Base-by-base conservation (phyloP, 2,888 invertebrate genomes). In the Mamestra brassicae region DNA sequence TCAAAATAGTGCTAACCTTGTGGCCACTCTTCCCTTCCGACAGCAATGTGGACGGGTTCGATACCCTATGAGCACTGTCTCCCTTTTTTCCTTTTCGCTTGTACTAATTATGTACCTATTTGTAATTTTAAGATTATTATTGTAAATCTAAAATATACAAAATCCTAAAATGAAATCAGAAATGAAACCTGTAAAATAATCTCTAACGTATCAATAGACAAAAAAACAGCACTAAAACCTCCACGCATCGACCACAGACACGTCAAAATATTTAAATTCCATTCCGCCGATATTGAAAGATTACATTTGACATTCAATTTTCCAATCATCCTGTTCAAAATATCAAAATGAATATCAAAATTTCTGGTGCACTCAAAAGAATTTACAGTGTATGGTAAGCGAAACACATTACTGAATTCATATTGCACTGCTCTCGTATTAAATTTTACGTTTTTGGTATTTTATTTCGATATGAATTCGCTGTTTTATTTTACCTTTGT, bases 271-370 rank as follows among this genome's bases (percentile, higher is more conserved):
- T 70, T 45, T 13, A 81, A 83, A 76, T 64, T 67, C n/a, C 4
- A 71, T 55, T 85, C 36, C 8, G 6, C 42, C 63, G 13, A 52
- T 60, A 38, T 54, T 76, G 85, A 81, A 70, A 55, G 63, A 76
- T 81, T 65, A 71, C 57, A 71, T 77, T 69, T 83, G 83, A 83
- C 86, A 65, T 78, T 60, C 47, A 60, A 66, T 85, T 83, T 83
- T 85, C 84, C 79, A 85, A 83, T 63, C 72, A 85, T 45, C 86
- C 69, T 42, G 80, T 83, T 47, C 13, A 57, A 61, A 71, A 60
- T 78, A 71, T 88, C 88, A 88, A 82, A 42, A 93, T 93, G 93
- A 77, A 89, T 72, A 76, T 89, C 91, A 91, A 94, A 94, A 93
- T 94, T 94, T 81, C 85, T 76, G 90, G 90, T 90, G 88, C 88